Percentiles rank a stretch among this genome's conserved stretches.
These are phyloP conservation scores for Podarcis siculus DNA, from an alignment of 2,797 vertebrate species.

Conservation along the genomic window DNA sequence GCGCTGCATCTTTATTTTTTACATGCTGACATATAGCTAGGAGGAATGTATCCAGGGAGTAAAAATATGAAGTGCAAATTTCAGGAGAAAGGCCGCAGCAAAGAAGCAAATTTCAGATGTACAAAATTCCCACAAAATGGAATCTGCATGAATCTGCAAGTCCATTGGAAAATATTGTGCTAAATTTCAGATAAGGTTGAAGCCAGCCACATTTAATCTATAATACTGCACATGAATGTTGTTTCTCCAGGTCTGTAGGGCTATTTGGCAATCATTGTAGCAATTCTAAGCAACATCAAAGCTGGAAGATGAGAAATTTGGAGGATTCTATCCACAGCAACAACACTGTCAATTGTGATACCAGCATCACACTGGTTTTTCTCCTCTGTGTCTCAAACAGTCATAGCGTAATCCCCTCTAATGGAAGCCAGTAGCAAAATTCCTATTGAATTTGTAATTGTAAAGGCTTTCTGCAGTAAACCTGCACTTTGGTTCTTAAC, in stretches of 20 bases:
- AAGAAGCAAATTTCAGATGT: not conserved
- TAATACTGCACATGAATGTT: not conserved
- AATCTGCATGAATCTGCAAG: not conserved
- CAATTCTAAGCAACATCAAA: not conserved
- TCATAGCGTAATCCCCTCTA: not conserved
- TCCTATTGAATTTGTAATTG: not conserved
- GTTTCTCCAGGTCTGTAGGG: not conserved
- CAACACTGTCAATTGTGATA: not conserved
- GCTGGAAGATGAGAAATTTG: fast-evolving
- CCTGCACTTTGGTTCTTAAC: too few species aligned
- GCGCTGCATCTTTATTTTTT: too few species aligned
- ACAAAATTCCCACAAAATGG: not conserved
- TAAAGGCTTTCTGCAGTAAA: too few species aligned
- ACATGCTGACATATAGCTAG: not conserved
- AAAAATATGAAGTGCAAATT: not conserved
- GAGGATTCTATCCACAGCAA: not conserved
- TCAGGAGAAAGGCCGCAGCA: not conserved
- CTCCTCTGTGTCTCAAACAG: not conserved
- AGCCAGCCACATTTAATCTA: not conserved
- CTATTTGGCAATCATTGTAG: not conserved
- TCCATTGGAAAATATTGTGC: not conserved
- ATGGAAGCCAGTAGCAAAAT: not conserved
- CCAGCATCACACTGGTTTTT: not conserved
- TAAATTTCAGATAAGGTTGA: not conserved
- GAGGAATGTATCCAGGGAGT: not conserved